Evolutionary conservation across 2,113 vertebrate genomes (phyloP).

Genomic region (Ramphastos sulfuratus): DNA sequence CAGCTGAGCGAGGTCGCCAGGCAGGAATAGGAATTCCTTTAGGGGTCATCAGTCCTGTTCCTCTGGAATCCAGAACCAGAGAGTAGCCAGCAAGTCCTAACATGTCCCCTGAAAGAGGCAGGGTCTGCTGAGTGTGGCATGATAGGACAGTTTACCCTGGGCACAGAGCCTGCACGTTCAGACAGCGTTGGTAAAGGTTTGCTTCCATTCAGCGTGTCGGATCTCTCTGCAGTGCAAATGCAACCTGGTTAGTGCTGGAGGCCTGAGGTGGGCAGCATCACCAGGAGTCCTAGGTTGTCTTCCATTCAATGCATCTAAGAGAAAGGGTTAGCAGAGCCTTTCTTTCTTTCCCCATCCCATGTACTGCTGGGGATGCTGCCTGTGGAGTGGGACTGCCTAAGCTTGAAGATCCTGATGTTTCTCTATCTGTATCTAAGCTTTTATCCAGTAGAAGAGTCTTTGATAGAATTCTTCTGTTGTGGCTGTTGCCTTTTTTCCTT

Average conservation of each 20-base stretch:
- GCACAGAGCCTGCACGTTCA: slow-evolving; percentile 31
- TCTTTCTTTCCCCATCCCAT: fast-evolving
- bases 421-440: neutral
- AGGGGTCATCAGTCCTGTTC: slow-evolving; percentile 59
- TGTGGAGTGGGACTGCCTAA: neutral
- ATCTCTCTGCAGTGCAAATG: neutral
- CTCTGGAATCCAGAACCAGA: slow-evolving; percentile 30
- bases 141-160: slow-evolving; percentile 64
- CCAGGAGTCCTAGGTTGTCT: neutral
- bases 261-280: neutral
- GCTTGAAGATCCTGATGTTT: neutral
- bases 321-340: neutral
- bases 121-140: slow-evolving; percentile 50
- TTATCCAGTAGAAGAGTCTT: neutral
- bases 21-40: slow-evolving; percentile 50
- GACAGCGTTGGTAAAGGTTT: slow-evolving; percentile 58
- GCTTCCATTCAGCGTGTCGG: neutral
- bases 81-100: slow-evolving; percentile 50
- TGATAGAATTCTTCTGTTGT: neutral
- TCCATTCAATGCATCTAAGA: neutral
- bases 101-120: slow-evolving; percentile 42
- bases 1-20: neutral
- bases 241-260: neutral
- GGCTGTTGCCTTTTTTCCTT: slow-evolving; percentile 7
- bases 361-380: neutral